phyloP scores from a whole-genome alignment of 2,113 vertebrate species.

The Micronisus gabar region DNA sequence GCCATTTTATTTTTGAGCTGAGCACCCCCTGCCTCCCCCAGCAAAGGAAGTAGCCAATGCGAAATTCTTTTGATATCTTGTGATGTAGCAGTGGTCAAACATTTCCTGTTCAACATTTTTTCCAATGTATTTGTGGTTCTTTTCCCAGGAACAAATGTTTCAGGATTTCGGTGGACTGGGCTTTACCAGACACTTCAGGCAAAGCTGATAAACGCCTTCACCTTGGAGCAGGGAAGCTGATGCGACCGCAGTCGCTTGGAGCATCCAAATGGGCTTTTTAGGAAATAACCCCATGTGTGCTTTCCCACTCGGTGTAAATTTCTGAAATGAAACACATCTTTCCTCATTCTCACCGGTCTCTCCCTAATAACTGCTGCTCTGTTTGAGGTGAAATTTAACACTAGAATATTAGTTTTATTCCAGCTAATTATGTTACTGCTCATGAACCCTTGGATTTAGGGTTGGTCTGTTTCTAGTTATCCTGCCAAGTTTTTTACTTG shows the following conservation, averaged over 20 bases:
- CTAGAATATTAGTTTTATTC: conserved; percentile 85
- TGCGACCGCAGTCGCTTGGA: not conserved
- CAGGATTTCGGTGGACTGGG: conserved; percentile 10
- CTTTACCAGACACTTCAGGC: conserved; percentile 33
- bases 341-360: conserved; percentile 60
- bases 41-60: conserved; percentile 55
- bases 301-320: conserved; percentile 2
- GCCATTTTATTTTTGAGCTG: not conserved
- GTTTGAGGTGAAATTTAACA: conserved; percentile 80
- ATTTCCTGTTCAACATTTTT: conserved; percentile 71
- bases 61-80: conserved; percentile 75
- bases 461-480: conserved; percentile 88
- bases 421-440: conserved; percentile 84
- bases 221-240: not conserved
- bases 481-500: conserved; percentile 82
- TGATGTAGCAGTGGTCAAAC: conserved; percentile 73
- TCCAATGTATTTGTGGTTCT: conserved; percentile 50
- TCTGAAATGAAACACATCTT: conserved; percentile 65
- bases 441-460: conserved; percentile 80
- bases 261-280: conserved; percentile 21
- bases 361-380: conserved; percentile 69
- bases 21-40: conserved; percentile 26
- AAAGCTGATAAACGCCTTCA: not conserved
- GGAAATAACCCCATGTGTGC: conserved; percentile 28
- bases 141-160: conserved; percentile 62